phyloP scores from a whole-genome alignment of 2,797 vertebrate genomes.

The Borostomias antarcticus region DNA sequence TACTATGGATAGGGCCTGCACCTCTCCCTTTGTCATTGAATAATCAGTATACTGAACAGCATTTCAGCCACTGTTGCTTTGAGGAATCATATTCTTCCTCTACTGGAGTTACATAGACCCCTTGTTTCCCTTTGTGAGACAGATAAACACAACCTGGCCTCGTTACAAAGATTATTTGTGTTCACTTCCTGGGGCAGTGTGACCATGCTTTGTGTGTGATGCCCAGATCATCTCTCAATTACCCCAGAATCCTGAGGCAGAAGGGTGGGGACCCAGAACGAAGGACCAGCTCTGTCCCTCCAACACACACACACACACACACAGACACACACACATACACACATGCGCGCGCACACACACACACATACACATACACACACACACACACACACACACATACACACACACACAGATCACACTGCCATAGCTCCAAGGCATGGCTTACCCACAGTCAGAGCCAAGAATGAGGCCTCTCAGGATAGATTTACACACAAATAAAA shows the following conservation, averaged over 20 bases:
- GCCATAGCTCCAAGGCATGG: constrained; percentile 62
- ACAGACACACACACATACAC: not conserved
- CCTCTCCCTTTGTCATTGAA: constrained; percentile 14
- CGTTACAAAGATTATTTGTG: constrained; percentile 71
- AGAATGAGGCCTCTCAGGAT: constrained; percentile 49
- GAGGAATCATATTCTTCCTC: constrained; percentile 39
- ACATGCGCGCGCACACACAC: no score
- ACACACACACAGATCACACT: constrained; percentile 24
- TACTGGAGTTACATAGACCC: constrained; percentile 43
- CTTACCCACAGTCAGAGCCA: constrained; percentile 59
- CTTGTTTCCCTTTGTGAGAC: constrained; percentile 47
- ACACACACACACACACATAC: not conserved
- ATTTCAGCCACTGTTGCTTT: constrained; percentile 18
- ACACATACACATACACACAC: constrained; percentile 9
- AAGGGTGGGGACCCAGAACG: constrained; percentile 64
- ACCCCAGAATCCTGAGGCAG: constrained; percentile 66
- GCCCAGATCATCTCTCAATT: constrained; percentile 73
- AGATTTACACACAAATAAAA: constrained; percentile 76
- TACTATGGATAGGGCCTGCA: not conserved
- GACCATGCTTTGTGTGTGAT: constrained; percentile 67
- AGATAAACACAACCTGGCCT: constrained; percentile 50
- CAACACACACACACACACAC: constrained; percentile 38
- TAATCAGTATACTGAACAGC: constrained; percentile 5
- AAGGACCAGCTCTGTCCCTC: constrained; percentile 62
- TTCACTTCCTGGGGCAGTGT: constrained; percentile 65